These are phyloP conservation scores for Oncorhynchus gorbuscha DNA, from an alignment of 2,113 vertebrate species.

Conservation along the genomic window DNA sequence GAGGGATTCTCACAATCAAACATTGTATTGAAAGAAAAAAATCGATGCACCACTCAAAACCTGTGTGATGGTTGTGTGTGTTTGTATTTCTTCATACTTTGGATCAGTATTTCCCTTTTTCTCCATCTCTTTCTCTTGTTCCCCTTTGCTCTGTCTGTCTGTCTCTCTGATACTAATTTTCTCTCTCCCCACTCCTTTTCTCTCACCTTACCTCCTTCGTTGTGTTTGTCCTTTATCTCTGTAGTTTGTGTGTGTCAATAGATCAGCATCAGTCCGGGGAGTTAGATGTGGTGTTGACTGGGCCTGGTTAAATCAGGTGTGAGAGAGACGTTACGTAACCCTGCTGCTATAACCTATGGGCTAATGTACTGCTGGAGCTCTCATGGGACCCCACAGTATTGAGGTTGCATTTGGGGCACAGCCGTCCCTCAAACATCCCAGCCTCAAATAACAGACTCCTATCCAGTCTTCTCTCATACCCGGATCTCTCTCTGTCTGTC, in stretches of 20 bases:
- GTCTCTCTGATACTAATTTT: neutral
- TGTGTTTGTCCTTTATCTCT: neutral
- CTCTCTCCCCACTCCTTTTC: neutral
- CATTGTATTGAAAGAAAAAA: neutral
- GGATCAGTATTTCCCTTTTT: neutral
- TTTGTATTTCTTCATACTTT: slow-evolving; percentile 17
- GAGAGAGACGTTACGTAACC: slow-evolving; percentile 53
- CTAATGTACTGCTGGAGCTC: slow-evolving; percentile 43
- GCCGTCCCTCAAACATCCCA: slow-evolving; percentile 2
- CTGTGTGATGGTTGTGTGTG: slow-evolving; percentile 12
- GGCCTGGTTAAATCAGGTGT: slow-evolving; percentile 51
- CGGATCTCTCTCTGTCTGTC: neutral
- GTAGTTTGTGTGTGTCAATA: neutral
- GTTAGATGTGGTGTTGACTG: neutral
- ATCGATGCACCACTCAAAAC: slow-evolving; percentile 10
- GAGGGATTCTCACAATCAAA: neutral
- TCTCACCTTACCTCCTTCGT: neutral
- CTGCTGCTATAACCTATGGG: slow-evolving; percentile 18
- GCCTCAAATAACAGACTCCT: neutral
- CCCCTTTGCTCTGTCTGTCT: neutral
- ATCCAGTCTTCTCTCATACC: neutral
- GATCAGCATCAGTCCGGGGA: neutral
- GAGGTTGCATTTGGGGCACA: slow-evolving; percentile 57
- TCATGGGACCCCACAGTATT: slow-evolving; percentile 16
- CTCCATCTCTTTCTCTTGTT: neutral